Evolutionary conservation across 2,888 invertebrate genomes (phyloP).

Genomic region (Scrobipalpa costella): DNA sequence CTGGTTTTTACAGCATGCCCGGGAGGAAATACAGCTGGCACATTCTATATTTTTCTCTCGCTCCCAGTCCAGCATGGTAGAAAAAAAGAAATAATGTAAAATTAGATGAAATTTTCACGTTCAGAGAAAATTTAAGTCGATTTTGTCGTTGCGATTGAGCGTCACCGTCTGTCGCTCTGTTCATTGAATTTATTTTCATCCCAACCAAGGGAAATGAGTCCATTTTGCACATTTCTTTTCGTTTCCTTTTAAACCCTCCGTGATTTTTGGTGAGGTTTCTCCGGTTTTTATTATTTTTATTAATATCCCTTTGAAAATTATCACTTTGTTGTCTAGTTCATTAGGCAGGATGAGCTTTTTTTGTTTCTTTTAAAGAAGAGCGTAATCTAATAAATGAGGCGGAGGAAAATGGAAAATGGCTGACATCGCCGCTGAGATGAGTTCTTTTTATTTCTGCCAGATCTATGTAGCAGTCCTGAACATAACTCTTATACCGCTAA

Average conservation of each 20-base stretch:
- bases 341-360: slow-evolving; percentile 11
- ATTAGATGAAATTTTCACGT: too few species aligned
- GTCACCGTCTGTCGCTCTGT: background rate
- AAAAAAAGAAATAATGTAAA: too few species aligned
- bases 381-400: slow-evolving; percentile 16
- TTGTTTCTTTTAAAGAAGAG: slow-evolving; percentile 1
- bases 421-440: background rate
- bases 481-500: slow-evolving; percentile 1
- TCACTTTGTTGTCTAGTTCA: slow-evolving; percentile 16
- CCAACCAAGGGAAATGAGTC: slow-evolving; percentile 17
- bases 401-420: slow-evolving; percentile 5
- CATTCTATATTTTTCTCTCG: too few species aligned
- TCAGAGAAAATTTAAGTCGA: background rate
- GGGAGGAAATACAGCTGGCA: too few species aligned
- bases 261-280: background rate
- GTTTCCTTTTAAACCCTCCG: slow-evolving; percentile 10
- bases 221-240: slow-evolving; percentile 21
- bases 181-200: slow-evolving; percentile 17
- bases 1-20: too few species aligned
- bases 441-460: background rate
- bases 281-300: background rate
- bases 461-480: background rate
- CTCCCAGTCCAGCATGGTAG: too few species aligned
- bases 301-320: slow-evolving; percentile 14
- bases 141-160: background rate